A percentile compares a stretch with the other conserved stretches of the same genome.
phyloP scores from a whole-genome alignment of 2,113 vertebrate genomes.

The Oenanthe oenanthe region DNA sequence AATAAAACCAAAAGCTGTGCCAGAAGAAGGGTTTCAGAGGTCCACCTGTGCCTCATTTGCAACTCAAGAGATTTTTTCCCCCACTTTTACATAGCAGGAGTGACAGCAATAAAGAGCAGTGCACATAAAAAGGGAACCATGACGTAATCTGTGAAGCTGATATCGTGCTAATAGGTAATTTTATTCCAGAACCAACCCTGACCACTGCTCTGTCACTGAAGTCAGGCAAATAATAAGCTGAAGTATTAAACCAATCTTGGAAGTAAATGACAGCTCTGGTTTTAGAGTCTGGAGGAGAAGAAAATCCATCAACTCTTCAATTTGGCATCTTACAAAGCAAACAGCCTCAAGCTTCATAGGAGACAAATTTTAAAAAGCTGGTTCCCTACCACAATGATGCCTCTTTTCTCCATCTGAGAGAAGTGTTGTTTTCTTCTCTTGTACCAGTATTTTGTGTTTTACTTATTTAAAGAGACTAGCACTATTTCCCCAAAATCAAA shows the following conservation, averaged over 20 bases:
- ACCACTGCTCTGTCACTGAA: conserved; percentile 45
- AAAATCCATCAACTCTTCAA: conserved; percentile 7
- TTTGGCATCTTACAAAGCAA: conserved; percentile 47
- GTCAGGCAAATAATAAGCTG: conserved; percentile 61
- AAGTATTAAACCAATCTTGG: conserved; percentile 49
- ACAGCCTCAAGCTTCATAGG: background rate
- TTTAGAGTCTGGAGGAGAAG: conserved; percentile 3
- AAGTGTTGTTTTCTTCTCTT: conserved; percentile 13
- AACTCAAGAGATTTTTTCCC: conserved; percentile 49
- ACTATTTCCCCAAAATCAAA: background rate
- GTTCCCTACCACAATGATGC: background rate
- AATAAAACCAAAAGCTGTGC: conserved; percentile 66
- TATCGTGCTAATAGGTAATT: conserved; percentile 49
- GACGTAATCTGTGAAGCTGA: conserved; percentile 2
- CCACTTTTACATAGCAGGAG: conserved; percentile 1
- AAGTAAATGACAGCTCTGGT: conserved; percentile 66
- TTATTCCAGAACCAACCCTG: conserved; percentile 45
- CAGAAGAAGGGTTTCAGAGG: conserved; percentile 48
- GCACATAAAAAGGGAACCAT: conserved; percentile 1
- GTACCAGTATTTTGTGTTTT: background rate
- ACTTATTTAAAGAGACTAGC: conserved; percentile 3
- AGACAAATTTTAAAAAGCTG: conserved; percentile 15
- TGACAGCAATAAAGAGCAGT: background rate
- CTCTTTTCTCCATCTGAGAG: conserved; percentile 12
- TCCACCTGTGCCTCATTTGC: conserved; percentile 59